Conservation (phyloP, 2,797 vertebrate genomes). For the Smutsia gigantea region DNA sequence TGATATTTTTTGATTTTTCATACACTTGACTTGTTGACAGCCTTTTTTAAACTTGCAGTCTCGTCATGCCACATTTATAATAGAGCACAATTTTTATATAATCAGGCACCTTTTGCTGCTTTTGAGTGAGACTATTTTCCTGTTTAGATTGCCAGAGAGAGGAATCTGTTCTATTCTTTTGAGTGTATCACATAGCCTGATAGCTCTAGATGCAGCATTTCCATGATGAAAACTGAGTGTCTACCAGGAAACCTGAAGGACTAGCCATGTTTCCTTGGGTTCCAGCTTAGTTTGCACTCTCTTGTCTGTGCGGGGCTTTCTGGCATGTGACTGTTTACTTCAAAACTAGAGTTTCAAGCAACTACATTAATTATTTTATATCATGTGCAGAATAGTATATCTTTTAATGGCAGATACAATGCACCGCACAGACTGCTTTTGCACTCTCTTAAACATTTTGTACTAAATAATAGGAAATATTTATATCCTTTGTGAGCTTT, state of each 20-base stretch:
- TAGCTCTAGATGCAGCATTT: slow-evolving; percentile 63
- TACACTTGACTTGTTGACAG: background rate
- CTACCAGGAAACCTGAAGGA: slow-evolving; percentile 71
- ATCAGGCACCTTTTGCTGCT: slow-evolving; percentile 86
- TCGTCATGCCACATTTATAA: background rate
- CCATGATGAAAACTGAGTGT: slow-evolving; percentile 73
- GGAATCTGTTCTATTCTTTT: slow-evolving; percentile 20
- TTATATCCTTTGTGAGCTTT: slow-evolving; percentile 86
- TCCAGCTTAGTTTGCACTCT: slow-evolving; percentile 74
- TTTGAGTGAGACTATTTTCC: slow-evolving; percentile 73
- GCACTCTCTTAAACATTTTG: slow-evolving; percentile 85
- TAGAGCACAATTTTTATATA: slow-evolving; percentile 83
- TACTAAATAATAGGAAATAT: slow-evolving; percentile 84
- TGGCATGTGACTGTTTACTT: slow-evolving; percentile 82
- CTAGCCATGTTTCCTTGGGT: slow-evolving; percentile 52
- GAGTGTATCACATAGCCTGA: slow-evolving; percentile 38
- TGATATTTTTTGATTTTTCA: slow-evolving; percentile 1
- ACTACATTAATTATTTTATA: slow-evolving; percentile 80
- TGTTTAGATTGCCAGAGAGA: slow-evolving; percentile 70
- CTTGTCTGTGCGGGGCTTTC: slow-evolving; percentile 81
- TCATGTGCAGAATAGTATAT: slow-evolving; percentile 83
- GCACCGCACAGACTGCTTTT: slow-evolving; percentile 85
- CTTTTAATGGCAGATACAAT: slow-evolving; percentile 81
- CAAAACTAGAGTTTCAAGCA: slow-evolving; percentile 79
- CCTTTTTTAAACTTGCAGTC: slow-evolving; percentile 55